Evolutionary conservation across 2,888 invertebrate species (phyloP).

Genomic region (Heliconius erato): DNA sequence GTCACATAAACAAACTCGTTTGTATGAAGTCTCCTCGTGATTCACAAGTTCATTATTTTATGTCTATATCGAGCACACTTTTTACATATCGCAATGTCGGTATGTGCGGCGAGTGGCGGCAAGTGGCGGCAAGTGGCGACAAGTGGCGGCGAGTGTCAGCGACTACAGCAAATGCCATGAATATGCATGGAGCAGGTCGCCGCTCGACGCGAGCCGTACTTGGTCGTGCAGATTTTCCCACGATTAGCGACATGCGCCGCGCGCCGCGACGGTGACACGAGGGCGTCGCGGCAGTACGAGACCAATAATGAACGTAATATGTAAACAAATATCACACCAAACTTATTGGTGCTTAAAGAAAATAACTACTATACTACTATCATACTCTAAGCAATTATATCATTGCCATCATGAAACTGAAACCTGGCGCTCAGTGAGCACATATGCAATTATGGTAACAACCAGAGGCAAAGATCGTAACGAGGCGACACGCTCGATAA

Average conservation of each 20-base stretch:
- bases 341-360: no score
- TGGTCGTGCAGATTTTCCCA: slow-evolving; percentile 44
- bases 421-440: background rate
- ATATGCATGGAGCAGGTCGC: slow-evolving; percentile 38
- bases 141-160: slow-evolving; percentile 21
- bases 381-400: no score
- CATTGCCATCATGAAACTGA: no score
- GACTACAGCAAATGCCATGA: slow-evolving; percentile 29
- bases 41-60: slow-evolving; percentile 25
- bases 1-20: background rate
- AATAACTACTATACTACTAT: no score
- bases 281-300: slow-evolving; percentile 31
- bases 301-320: background rate
- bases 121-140: slow-evolving; percentile 11
- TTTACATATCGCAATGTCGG: slow-evolving; percentile 24
- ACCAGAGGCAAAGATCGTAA: slow-evolving; percentile 21
- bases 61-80: slow-evolving; percentile 8
- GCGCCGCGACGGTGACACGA: slow-evolving; percentile 30
- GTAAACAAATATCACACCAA: background rate
- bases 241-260: slow-evolving; percentile 27
- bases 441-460: slow-evolving; percentile 17
- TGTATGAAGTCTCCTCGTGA: background rate
- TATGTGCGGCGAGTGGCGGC: slow-evolving; percentile 10
- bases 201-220: slow-evolving; percentile 26
- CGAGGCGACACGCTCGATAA: slow-evolving; percentile 34